Conservation (phyloP, 2,113 vertebrate species). For the Dasyurus viverrinus region DNA sequence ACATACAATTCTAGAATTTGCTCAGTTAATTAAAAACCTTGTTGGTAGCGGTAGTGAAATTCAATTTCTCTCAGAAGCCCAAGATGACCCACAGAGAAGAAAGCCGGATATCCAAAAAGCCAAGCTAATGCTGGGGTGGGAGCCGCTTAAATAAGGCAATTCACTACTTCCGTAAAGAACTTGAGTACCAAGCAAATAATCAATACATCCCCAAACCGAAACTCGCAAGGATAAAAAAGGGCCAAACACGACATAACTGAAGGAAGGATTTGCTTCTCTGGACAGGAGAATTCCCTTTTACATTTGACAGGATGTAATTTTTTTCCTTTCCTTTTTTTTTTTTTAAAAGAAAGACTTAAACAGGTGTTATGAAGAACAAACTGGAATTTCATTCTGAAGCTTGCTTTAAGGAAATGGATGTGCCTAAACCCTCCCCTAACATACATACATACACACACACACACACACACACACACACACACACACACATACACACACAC, state of each 20-base stretch:
- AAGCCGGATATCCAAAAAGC: conserved; percentile 97
- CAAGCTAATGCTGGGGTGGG: conserved; percentile 96
- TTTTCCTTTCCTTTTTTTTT: conserved; percentile 63
- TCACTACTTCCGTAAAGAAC: conserved; percentile 97
- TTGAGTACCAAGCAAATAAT: conserved; percentile 98
- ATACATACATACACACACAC: no score
- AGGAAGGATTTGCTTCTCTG: conserved; percentile 72
- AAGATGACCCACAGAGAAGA: conserved; percentile 97
- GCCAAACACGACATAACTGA: conserved; percentile 93
- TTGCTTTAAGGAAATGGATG: conserved; percentile 89
- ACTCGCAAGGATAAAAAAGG: conserved; percentile 97
- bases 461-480: neutral
- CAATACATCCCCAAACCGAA: conserved; percentile 99
- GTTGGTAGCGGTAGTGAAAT: conserved; percentile 97
- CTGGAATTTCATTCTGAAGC: conserved; percentile 88
- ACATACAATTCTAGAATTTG: conserved; percentile 98
- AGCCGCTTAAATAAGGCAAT: conserved; percentile 99
- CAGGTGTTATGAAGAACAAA: conserved; percentile 88
- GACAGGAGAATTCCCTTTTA: conserved; percentile 69
- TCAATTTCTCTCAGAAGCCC: conserved; percentile 97
- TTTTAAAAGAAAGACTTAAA: conserved; percentile 83
- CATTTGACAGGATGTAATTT: conserved; percentile 82
- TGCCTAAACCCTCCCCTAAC: conserved; percentile 82
- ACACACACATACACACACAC: neutral
- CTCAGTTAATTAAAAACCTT: conserved; percentile 96